Conservation (phyloP, 2,888 invertebrate genomes). For the Lycia hirtaria region DNA sequence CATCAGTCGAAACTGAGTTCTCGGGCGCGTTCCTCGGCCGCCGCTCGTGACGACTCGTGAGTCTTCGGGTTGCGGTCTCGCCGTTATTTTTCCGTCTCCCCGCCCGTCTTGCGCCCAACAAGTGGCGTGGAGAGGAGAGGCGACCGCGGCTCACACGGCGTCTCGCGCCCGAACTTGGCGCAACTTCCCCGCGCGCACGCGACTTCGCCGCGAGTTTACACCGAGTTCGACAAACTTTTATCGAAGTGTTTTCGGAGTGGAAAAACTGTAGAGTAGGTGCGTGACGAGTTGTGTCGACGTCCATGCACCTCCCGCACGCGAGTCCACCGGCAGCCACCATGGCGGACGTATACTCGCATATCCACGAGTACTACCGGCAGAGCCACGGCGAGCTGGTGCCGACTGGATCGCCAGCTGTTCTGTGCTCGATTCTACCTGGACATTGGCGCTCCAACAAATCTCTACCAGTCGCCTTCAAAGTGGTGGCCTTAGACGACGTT, state of each 20-base stretch:
- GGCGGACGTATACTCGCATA: conserved; percentile 90
- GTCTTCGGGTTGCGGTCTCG: conserved; percentile 83
- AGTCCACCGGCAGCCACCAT: conserved; percentile 86
- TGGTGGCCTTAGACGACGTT: conserved; percentile 96
- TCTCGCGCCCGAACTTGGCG: conserved; percentile 78
- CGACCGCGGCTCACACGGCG: conserved; percentile 69
- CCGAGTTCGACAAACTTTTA: conserved; percentile 63
- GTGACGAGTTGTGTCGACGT: conserved; percentile 74
- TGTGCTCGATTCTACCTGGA: conserved; percentile 96
- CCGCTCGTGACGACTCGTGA: conserved; percentile 79
- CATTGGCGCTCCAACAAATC: conserved; percentile 99
- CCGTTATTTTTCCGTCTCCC: conserved; percentile 79
- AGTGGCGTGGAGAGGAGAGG: conserved; percentile 70
- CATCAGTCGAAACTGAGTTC: conserved; percentile 85
- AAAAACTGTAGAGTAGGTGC: conserved; percentile 72
- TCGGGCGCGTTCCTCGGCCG: conserved; percentile 77
- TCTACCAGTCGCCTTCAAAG: conserved; percentile 97
- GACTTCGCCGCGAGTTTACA: conserved; percentile 58
- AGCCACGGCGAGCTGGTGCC: conserved; percentile 97
- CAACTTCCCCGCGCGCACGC: conserved; percentile 74
- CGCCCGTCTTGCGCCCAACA: conserved; percentile 83
- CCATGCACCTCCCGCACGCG: conserved; percentile 89
- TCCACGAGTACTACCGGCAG: conserved; percentile 93
- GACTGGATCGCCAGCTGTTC: conserved; percentile 97
- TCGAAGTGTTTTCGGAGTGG: conserved; percentile 67